Evolutionary conservation across 1,140 invertebrate genomes (phyloP), one percentile per base, ranked within the genome.

Genomic region (Ptiloglossa arizonensis): DNA sequence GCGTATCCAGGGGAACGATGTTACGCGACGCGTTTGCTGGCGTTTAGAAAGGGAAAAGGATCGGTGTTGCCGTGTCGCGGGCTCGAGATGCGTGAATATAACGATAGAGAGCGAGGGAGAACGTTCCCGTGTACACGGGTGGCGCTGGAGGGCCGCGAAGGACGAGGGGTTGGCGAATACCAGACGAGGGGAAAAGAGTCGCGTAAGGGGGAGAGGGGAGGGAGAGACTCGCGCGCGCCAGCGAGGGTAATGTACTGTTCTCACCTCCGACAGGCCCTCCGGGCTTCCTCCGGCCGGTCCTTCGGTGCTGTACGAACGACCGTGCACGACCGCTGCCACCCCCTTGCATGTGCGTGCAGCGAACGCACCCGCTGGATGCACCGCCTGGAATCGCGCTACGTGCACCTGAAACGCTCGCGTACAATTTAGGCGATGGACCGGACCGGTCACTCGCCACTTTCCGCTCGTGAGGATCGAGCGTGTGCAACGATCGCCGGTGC

Each of bases 211-310:
- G n/a, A n/a, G n/a, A 63, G 56, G 50, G 60, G 62, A 35, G 46
- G 60, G 59, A 76, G 81, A 84, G 70, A 46, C n/a, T n/a, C n/a
- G n/a, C 56, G 74, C 68, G 56, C 78, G 77, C 68, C 48, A 79
- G 81, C 86, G 83, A 82, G 87, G 87, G 86, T 88, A 88, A 88
- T 85, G 87, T 78, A 88, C 87, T 88, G 85, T 88, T 88, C 87
- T 88, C 87, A 88, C 87, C 87, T 88, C 87, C 83, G 85, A 88
- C 87, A 87, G 81, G 72, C 87, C 87, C 87, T 83, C 80, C 62
- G 87, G 87, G 85, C 79, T 81, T 87, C 81, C 77, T 85, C 72
- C 66, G 80, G n/a, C n/a, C 82, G 81, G 72, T 81, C 77, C 80
- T 82, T 85, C 57, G 56, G 48, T 79, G 57, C 76, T 81, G 71